These are phyloP conservation scores for Drosophila gaucha DNA, from an alignment of 2,888 invertebrate species.

Conservation along the genomic window DNA sequence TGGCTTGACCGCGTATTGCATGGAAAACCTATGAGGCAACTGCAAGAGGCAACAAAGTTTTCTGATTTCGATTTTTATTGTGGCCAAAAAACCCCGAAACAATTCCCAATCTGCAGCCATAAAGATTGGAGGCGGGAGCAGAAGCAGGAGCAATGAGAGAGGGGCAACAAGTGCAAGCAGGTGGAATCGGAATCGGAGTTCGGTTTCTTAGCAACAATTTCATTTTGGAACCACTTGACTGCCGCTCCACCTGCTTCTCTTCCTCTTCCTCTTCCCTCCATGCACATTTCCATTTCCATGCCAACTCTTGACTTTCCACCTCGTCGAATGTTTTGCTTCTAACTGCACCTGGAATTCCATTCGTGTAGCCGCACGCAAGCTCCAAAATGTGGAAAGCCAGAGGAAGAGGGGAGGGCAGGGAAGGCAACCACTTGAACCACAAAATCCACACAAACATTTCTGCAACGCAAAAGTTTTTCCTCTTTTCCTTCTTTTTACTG, in stretches of 20 bases:
- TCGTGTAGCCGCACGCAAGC: slow-evolving; percentile 45
- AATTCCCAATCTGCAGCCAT: slow-evolving; percentile 43
- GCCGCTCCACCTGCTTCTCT: slow-evolving; percentile 32
- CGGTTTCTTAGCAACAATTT: slow-evolving; percentile 77
- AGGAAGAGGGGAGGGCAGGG: not conserved
- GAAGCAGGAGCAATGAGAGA: slow-evolving; percentile 8
- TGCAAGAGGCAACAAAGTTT: slow-evolving; percentile 50
- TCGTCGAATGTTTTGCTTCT: slow-evolving; percentile 23
- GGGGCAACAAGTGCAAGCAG: slow-evolving; percentile 20
- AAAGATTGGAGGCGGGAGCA: slow-evolving; percentile 34
- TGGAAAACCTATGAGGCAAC: slow-evolving; percentile 4
- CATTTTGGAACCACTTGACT: slow-evolving; percentile 60
- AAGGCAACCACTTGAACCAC: slow-evolving; percentile 62
- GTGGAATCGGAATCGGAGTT: slow-evolving; percentile 19
- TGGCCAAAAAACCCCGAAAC: slow-evolving; percentile 42
- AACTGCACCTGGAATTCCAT: slow-evolving; percentile 32
- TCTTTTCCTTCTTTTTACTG: slow-evolving; percentile 2
- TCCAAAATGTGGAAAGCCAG: not conserved
- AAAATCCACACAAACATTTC: slow-evolving; percentile 54
- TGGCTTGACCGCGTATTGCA: slow-evolving; percentile 33
- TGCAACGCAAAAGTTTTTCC: slow-evolving; percentile 46
- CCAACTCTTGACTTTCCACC: slow-evolving; percentile 39
- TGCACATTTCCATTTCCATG: slow-evolving; percentile 21
- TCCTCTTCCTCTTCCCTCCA: slow-evolving; percentile 16
- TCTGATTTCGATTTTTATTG: slow-evolving; percentile 75